These are phyloP conservation scores for Cotesia glomerata DNA, from an alignment of 1,140 invertebrate genomes.

Conservation along the genomic window DNA sequence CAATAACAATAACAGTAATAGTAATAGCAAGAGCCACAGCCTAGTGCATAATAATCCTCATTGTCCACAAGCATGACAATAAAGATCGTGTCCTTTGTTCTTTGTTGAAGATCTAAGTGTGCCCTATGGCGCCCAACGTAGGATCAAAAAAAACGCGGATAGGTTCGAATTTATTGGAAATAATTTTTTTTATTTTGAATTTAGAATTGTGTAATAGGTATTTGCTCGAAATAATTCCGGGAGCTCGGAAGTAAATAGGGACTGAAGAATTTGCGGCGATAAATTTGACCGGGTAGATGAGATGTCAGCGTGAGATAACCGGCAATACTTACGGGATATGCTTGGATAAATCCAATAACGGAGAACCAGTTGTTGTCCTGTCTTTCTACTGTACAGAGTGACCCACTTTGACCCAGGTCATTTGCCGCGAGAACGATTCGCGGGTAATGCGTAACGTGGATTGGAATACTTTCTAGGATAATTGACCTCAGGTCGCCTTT, in stretches of 20 bases:
- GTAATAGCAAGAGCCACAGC: too few species aligned
- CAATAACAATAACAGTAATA: too few species aligned
- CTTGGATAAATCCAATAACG: conserved; percentile 25
- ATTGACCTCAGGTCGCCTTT: neutral
- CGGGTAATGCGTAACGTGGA: conserved; percentile 1
- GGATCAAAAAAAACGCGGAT: too few species aligned
- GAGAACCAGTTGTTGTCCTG: conserved; percentile 26
- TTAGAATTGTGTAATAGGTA: neutral
- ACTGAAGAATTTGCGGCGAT: neutral
- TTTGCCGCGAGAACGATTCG: neutral
- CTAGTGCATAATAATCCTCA: too few species aligned
- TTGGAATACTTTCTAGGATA: conserved; percentile 14
- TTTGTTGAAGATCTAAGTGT: too few species aligned
- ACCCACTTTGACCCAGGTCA: conserved; percentile 33
- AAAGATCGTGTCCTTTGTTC: neutral
- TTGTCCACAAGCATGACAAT: neutral
- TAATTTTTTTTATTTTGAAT: too few species aligned
- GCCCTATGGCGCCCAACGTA: too few species aligned
- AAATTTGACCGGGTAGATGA: neutral
- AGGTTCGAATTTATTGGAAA: too few species aligned
- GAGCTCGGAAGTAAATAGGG: too few species aligned
- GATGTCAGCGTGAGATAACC: neutral
- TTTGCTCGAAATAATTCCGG: too few species aligned
- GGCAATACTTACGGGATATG: conserved; percentile 9
- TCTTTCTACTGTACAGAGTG: conserved; percentile 16